Evolutionary conservation across 1,140 invertebrate genomes (phyloP), one percentile per base, ranked within the genome.

Genomic region (Pseudomyrmex flavicornis): DNA sequence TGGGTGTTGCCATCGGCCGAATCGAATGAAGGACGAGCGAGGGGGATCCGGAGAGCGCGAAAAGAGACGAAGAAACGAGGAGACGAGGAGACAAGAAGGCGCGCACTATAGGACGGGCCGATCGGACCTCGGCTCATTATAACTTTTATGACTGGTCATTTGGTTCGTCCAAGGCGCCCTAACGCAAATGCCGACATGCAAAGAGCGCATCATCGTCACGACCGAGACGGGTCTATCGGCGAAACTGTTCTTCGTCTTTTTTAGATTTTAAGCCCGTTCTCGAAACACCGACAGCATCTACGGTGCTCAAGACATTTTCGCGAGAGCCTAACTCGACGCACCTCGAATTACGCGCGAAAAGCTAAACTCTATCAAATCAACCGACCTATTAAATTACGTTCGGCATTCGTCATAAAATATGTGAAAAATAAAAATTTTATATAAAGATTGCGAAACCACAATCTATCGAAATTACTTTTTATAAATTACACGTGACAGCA

Each of bases 61-160:
- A 48, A 62, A 48, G 12, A 63, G n/a, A 69, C 50, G 69, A 48
- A 56, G 63, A 68, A 66, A 62, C 52, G 62, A 44, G 46, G 62
- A 44, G 46, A 17, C n/a, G 50, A 70, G 35, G 35, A 12, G 58
- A 62, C 48, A 26, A 17, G 74, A 74, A 20, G 17, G 70, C 59
- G 82, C 66, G 70, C 54, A 76, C 82, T 75, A 61, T 75, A 76
- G 80, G 61, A 63, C 69, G 77, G 74, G 56, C 68, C 80, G 86
- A 90, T 90, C 10, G 50, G 13, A 12, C 50, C 75, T 77, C 61
- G 74, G 82, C 86, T 90, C 89, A 88, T 90, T 90, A 90, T 84
- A 90, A 90, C 68, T 88, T 90, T 90, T 90, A 90, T 88, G 86
- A 87, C 84, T 88, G 89, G 89, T 88, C 89, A 90, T 90, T 90